Conservation (phyloP, 2,797 vertebrate genomes). For the Gymnothorax reevesii region DNA sequence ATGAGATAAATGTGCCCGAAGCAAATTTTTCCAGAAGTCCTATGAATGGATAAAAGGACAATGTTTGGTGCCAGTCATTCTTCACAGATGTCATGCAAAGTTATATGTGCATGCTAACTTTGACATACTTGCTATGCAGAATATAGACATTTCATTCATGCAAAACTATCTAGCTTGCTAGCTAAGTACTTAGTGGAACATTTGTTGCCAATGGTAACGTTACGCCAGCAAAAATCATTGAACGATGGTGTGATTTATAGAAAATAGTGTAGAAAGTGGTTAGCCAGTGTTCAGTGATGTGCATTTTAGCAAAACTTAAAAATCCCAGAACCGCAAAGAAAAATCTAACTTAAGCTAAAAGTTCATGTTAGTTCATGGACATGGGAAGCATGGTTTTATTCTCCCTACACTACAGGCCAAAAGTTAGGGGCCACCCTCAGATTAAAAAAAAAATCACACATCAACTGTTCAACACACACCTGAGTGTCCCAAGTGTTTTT, state of each 20-base stretch:
- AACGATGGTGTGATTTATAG: neutral
- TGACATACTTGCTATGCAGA: neutral
- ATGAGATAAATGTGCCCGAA: neutral
- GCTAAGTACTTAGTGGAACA: neutral
- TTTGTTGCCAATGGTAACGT: neutral
- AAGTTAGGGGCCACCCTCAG: no score
- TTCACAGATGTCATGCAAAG: neutral
- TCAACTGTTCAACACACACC: no score
- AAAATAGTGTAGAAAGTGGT: neutral
- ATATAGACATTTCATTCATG: constrained; percentile 17
- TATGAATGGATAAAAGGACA: neutral
- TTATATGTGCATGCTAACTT: neutral
- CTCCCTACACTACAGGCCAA: no score
- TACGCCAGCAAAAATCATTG: neutral
- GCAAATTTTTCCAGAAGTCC: neutral
- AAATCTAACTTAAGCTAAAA: neutral
- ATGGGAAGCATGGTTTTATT: neutral
- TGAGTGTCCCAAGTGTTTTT: no score
- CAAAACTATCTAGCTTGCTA: no score
- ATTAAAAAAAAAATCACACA: no score
- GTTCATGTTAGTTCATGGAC: neutral
- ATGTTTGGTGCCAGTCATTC: neutral
- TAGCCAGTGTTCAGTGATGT: neutral
- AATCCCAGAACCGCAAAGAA: neutral
- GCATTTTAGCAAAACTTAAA: neutral